A percentile compares a stretch with the other conserved stretches of the same genome.
phyloP scores from a whole-genome alignment of 2,113 vertebrate species.

The Pedetes capensis region DNA sequence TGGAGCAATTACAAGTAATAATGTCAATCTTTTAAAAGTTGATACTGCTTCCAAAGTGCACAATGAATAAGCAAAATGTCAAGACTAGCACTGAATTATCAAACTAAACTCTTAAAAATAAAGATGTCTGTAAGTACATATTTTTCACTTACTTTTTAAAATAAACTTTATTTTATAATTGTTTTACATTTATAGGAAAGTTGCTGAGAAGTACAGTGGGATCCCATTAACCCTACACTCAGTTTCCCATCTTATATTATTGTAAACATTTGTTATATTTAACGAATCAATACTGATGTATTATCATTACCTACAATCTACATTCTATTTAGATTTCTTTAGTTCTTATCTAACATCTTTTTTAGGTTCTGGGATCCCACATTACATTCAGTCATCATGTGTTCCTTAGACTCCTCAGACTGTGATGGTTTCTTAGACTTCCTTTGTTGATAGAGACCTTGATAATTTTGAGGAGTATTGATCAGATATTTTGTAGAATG shows the following conservation, averaged over 20 bases:
- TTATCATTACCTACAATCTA: background rate
- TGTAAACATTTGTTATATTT: background rate
- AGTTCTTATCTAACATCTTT: conserved; percentile 1
- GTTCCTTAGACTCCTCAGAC: background rate
- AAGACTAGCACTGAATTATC: background rate
- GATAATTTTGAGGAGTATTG: no score
- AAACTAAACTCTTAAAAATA: background rate
- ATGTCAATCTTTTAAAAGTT: background rate
- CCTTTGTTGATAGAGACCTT: no score
- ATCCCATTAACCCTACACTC: background rate
- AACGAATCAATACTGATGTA: background rate
- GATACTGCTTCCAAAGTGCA: conserved; percentile 29
- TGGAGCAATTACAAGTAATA: conserved; percentile 34
- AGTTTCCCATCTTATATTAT: background rate
- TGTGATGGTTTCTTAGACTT: background rate
- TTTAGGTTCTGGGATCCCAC: background rate
- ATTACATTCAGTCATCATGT: background rate
- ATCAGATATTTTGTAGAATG: no score
- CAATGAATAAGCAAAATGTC: background rate
- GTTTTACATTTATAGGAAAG: background rate
- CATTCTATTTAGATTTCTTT: background rate
- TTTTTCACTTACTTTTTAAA: background rate
- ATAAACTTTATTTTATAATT: conserved; percentile 21
- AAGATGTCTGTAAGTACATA: background rate
- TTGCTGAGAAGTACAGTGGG: background rate